phyloP scores from a whole-genome alignment of 2,113 vertebrate genomes.

The Carassius carassius region DNA sequence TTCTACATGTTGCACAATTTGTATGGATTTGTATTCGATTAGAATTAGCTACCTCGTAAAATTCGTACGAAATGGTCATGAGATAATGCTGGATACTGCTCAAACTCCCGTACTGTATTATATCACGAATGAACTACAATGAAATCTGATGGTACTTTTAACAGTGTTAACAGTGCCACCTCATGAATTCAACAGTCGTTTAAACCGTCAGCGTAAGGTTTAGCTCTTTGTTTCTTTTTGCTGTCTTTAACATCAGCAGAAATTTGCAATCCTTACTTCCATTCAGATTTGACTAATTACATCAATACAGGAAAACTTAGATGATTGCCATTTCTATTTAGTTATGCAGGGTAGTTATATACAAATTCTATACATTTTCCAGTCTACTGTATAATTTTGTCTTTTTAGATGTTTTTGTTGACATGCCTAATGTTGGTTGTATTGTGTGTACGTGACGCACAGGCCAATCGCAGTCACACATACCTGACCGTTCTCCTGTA shows the following conservation, averaged over 20 bases:
- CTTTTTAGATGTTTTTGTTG: neutral
- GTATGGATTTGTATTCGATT: too few species aligned
- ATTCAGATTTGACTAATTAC: neutral
- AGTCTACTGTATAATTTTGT: neutral
- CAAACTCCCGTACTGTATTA: neutral
- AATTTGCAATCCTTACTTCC: too few species aligned
- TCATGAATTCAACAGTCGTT: neutral
- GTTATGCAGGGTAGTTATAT: neutral
- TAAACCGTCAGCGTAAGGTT: neutral
- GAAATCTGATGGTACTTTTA: neutral
- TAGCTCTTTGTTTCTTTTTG: neutral
- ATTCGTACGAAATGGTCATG: too few species aligned
- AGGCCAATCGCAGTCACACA: conserved; percentile 15
- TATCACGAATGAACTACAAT: neutral
- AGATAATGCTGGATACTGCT: too few species aligned
- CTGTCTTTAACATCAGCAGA: neutral
- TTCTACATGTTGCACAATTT: too few species aligned
- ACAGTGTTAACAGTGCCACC: neutral
- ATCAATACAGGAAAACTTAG: neutral
- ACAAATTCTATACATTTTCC: conserved; percentile 5
- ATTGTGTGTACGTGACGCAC: neutral
- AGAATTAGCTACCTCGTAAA: too few species aligned
- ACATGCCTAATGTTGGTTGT: neutral
- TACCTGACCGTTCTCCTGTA: conserved; percentile 43
- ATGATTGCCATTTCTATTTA: neutral